A percentile compares a stretch with the other conserved stretches of the same genome.
phyloP scores from a whole-genome alignment of 2,888 invertebrate species.

The Sminthurinus aureus region DNA sequence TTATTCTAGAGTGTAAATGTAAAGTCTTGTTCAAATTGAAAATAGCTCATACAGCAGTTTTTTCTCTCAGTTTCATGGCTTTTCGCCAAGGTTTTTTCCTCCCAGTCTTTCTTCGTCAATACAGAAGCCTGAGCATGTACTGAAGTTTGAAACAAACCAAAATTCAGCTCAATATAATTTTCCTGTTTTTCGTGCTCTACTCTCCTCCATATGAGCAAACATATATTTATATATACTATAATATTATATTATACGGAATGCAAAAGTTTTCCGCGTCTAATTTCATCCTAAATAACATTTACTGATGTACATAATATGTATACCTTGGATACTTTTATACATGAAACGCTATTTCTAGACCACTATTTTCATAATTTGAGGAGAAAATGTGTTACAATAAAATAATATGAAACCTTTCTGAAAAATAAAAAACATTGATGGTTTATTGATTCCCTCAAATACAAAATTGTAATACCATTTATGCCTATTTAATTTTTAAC shows the following conservation, averaged over 20 bases:
- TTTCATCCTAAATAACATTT: not conserved
- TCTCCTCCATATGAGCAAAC: not conserved
- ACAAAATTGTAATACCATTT: too few relatives aligned
- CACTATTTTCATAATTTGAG: too few relatives aligned
- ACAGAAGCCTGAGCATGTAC: not conserved
- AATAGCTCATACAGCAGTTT: slow-evolving; percentile 14
- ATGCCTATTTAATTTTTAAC: too few relatives aligned
- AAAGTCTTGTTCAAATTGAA: slow-evolving; percentile 18
- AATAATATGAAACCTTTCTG: too few relatives aligned
- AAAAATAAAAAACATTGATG: too few relatives aligned
- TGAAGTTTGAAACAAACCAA: slow-evolving; percentile 5
- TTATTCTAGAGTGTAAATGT: not conserved
- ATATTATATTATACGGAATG: not conserved
- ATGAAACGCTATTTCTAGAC: too few relatives aligned
- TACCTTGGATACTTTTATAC: too few relatives aligned
- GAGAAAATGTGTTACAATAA: too few relatives aligned
- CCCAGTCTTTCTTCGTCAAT: not conserved
- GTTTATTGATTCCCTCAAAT: too few relatives aligned
- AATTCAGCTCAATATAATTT: not conserved
- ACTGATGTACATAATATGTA: not conserved
- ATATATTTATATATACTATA: too few relatives aligned
- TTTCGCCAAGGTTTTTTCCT: slow-evolving; percentile 27
- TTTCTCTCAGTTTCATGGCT: slow-evolving; percentile 23
- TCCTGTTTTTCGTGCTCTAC: not conserved
- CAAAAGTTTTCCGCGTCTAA: slow-evolving; percentile 4